Percentiles rank a stretch among this genome's conserved stretches.
These are phyloP conservation scores for Mythimna loreyi DNA, from an alignment of 2,888 invertebrate genomes.

Conservation along the genomic window DNA sequence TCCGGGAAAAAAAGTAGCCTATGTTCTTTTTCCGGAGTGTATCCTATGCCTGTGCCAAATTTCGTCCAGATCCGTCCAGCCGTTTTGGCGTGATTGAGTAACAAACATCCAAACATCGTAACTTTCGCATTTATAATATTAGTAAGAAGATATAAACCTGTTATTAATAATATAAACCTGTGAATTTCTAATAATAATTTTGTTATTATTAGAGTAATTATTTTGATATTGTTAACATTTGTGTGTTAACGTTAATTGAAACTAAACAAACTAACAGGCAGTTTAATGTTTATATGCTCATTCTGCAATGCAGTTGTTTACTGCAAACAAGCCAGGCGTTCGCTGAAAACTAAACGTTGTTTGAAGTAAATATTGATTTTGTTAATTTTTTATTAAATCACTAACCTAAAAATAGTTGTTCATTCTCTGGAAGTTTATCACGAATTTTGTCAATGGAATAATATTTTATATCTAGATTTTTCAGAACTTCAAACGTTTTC, in stretches of 20 bases:
- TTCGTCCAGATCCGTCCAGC: too few relatives aligned
- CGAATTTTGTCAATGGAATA: neutral
- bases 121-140: too few relatives aligned
- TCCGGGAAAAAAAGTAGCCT: too few relatives aligned
- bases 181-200: neutral
- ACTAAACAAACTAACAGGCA: slow-evolving; percentile 35
- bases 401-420: neutral
- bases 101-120: too few relatives aligned
- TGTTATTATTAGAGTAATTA: neutral
- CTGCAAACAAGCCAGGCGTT: slow-evolving; percentile 37
- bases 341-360: slow-evolving; percentile 32
- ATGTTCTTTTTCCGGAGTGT: too few relatives aligned
- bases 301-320: slow-evolving; percentile 53
- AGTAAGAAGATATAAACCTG: too few relatives aligned
- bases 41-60: too few relatives aligned
- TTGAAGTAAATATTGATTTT: slow-evolving; percentile 34
- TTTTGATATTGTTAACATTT: slow-evolving; percentile 1
- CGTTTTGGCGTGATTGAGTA: too few relatives aligned
- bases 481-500: too few relatives aligned
- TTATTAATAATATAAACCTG: neutral
- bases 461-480: neutral
- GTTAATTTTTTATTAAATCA: slow-evolving; percentile 29
- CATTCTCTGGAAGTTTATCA: neutral
- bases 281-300: slow-evolving; percentile 23
- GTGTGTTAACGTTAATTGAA: slow-evolving; percentile 35